Evolutionary conservation across 2,113 vertebrate genomes (phyloP).

Genomic region (Nanger granti): DNA sequence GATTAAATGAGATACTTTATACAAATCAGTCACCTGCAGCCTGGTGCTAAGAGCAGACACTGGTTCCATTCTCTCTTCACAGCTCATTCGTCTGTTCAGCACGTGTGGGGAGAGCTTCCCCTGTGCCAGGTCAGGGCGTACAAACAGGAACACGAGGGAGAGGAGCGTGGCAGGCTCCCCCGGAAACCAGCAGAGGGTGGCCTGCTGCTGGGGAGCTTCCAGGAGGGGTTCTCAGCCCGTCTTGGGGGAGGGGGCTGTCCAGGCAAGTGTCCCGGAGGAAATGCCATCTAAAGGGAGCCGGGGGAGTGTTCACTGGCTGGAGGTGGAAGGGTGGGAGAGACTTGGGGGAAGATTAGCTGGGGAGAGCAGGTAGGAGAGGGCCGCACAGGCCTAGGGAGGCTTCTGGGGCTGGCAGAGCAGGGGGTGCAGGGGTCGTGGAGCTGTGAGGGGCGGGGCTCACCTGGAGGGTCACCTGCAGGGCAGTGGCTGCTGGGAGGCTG

Average conservation of each 20-base stretch:
- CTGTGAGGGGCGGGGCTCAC: too few relatives aligned
- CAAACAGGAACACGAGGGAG: neutral
- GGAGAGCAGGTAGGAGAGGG: neutral
- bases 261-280: slow-evolving; percentile 11
- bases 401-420: neutral
- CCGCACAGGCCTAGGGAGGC: neutral
- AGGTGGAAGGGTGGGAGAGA: neutral
- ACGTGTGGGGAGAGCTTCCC: neutral
- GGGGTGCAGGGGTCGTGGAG: neutral
- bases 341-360: neutral
- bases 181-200: neutral
- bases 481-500: neutral
- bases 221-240: neutral
- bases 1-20: slow-evolving; percentile 10
- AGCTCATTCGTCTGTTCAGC: slow-evolving; percentile 13
- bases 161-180: neutral
- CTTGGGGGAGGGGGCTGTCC: neutral
- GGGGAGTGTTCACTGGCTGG: neutral
- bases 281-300: neutral
- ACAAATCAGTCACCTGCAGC: neutral
- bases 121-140: neutral
- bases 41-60: neutral
- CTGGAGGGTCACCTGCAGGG: neutral
- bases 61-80: neutral
- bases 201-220: neutral